Base-by-base conservation (phyloP, 1,140 invertebrate species). In the Rhyzopertha dominica region DNA sequence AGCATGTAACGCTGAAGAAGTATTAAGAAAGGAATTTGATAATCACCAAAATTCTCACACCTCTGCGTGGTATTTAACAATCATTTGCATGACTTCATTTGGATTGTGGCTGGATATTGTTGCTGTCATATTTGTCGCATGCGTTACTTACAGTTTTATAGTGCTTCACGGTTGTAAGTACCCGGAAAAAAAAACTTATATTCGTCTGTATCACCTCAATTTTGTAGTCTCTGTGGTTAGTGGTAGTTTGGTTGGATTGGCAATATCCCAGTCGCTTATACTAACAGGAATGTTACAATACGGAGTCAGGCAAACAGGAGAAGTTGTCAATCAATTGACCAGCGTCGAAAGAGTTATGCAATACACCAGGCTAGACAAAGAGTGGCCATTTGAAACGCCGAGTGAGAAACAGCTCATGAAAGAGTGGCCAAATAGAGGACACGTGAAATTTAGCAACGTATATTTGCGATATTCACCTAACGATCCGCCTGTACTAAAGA, bases 211-310 rank as follows among this genome's bases (percentile, higher is more conserved):
- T n/a, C n/a, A n/a, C n/a, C n/a, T n/a, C n/a, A n/a, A 7, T 7
- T 43, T 24, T 44, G 19, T 41, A 54, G 48, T 40, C 38, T 20
- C 18, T 9, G n/a, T 32, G 13, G 56, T 58, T 18, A 56, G 43
- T 55, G 74, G 72, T 19, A 76, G 79, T 25, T 77, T 83, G 53
- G 84, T 87, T 30, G 87, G 87, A 2, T 58, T 92, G 51, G 84
- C 84, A n/a, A 81, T 91, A 50, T 85, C 85, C 1, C 87, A 88
- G 58, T 82, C 83, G n/a, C 74, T 90, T 60, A 80, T 83, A 36
- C 70, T 95, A 19, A 89, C 84, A 38, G 87, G 86, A 9, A 85
- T 90, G 81, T 75, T 93, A 42, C 89, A 93, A 63, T 84, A 85
- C 70, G 87, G 86, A 8, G 82, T 93, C 39, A 75, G 87, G 32